Evolutionary conservation across 1,140 invertebrate species (phyloP), one percentile per base, ranked within the genome.

Genomic region (Tenebrio molitor): DNA sequence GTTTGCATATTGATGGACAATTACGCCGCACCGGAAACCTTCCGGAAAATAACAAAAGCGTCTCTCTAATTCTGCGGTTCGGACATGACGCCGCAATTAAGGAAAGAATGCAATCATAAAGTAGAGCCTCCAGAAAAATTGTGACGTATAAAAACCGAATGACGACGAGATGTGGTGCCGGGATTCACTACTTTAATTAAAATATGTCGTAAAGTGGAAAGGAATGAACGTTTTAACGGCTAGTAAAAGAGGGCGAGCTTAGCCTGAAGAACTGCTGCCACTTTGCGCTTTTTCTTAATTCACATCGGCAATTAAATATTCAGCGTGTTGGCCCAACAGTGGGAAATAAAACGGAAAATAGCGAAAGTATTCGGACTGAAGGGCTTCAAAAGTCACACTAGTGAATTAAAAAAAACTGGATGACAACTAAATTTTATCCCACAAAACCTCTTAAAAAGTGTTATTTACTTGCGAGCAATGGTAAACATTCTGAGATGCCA

Each of bases 1-100:
- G 44, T 50, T 50, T 50, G 44, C 44, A 50, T 50, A 50, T 50
- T 50, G 8, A 50, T 50, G 44, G 19, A 50, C 15, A 8, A 50
- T 21, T 50, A 50, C 16, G 19, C 7, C 1, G n/a, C 17, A 25
- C n/a, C 4, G 17, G 17, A 50, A 50, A 50, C 44, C 6, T 50
- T 8, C 16, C 15, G 10, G 16, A 21, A 50, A 50, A 50, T 50
- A 17, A 41, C 36, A 7, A 14, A 41, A 41, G 12, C 36, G 12
- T 14, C 12, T 7, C 36, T 14, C 12, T 41, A 41, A 14, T 41
- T 41, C 10, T 33, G 10, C 36, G 12, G 36, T 12, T 50, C 19
- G 8, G 10, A 21, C 44, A 10, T 33, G 10, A 33, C 15, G 44
- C 19, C 19, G 44, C 44, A 50, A 50, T 50, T 50, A 50, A 50